Percentiles rank a stretch among this genome's conserved stretches.
phyloP scores from a whole-genome alignment of 2,888 invertebrate genomes.

The Ectobius pallidus region DNA sequence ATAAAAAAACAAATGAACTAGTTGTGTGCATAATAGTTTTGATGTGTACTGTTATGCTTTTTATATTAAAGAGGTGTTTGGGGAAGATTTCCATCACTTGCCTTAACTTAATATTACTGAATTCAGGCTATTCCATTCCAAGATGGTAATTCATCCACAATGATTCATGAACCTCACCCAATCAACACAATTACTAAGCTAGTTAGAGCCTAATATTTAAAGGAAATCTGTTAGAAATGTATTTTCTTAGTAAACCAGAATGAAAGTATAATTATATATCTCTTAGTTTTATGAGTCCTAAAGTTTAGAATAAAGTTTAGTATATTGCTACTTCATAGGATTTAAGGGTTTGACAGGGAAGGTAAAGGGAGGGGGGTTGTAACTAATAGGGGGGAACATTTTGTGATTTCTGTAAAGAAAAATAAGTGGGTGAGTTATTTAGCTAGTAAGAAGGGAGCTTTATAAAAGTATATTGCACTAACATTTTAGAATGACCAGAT shows the following conservation, averaged over 20 bases:
- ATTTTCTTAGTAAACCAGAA: neutral
- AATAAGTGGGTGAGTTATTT: neutral
- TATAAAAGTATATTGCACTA: slow-evolving; percentile 12
- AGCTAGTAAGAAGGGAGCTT: neutral
- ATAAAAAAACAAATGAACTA: neutral
- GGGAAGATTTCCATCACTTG: slow-evolving; percentile 12
- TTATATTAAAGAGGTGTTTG: slow-evolving; percentile 15
- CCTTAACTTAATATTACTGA: neutral
- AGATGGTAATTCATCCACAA: neutral
- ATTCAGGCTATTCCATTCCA: slow-evolving; percentile 19
- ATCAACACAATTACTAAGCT: neutral
- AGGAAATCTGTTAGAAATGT: neutral
- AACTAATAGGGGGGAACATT: too few relatives aligned
- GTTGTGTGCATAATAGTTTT: slow-evolving; percentile 15
- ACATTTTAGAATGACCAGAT: slow-evolving; percentile 11
- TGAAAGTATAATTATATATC: neutral
- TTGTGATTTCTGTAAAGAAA: neutral
- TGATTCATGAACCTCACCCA: neutral
- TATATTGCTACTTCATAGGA: neutral
- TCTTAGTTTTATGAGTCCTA: neutral
- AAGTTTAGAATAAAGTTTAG: neutral
- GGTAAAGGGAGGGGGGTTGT: neutral
- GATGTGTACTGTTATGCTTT: slow-evolving; percentile 25
- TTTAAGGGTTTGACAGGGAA: neutral
- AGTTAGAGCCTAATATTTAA: neutral